phyloP scores from a whole-genome alignment of 2,113 vertebrate species.

The Tapirus terrestris region DNA sequence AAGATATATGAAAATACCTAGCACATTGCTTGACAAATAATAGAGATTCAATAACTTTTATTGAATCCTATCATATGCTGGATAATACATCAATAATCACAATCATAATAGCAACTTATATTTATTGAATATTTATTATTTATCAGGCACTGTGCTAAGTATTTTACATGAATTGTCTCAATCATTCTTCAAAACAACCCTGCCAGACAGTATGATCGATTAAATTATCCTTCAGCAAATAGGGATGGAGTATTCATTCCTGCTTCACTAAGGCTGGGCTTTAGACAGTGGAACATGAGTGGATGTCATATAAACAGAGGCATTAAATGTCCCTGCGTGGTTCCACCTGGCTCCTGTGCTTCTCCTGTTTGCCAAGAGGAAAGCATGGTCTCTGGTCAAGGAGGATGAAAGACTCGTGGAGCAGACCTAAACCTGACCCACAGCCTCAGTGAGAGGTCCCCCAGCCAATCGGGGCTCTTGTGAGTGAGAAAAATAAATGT shows the following conservation, averaged over 20 bases:
- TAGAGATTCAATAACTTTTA: neutral
- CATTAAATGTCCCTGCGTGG: too few species aligned
- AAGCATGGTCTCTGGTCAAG: neutral
- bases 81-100: neutral
- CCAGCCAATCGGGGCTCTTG: accelerated
- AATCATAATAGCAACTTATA: neutral
- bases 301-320: neutral
- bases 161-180: neutral
- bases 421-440: neutral
- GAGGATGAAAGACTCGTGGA: neutral
- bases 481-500: too few species aligned
- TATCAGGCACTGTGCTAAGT: neutral
- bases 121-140: neutral
- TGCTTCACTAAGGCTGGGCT: neutral
- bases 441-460: neutral
- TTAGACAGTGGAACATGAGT: accelerated
- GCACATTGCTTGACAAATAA: neutral
- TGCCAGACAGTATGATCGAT: neutral
- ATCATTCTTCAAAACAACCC: neutral
- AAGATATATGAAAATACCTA: neutral
- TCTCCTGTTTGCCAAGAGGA: neutral
- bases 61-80: neutral
- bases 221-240: neutral
- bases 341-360: accelerated
- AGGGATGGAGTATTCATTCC: too few species aligned